Evolutionary conservation across 2,797 vertebrate species (phyloP).

Genomic region (Periophthalmus magnuspinnatus): DNA sequence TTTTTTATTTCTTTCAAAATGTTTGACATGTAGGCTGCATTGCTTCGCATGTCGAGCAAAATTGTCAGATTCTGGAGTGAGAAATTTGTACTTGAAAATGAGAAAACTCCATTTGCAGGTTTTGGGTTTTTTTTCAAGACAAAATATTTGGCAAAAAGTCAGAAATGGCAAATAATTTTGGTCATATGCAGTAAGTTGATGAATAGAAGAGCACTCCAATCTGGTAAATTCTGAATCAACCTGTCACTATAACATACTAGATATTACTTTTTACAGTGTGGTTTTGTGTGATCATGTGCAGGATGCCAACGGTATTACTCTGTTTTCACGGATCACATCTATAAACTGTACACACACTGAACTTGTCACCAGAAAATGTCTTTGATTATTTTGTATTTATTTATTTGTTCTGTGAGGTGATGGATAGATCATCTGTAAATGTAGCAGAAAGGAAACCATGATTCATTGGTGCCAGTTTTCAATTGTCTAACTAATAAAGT

Average conservation of each 20-base stretch:
- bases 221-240: not conserved
- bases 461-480: slow-evolving; percentile 74
- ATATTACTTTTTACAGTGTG: not conserved
- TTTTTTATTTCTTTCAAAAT: not conserved
- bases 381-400: slow-evolving; percentile 74
- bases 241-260: not conserved
- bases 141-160: not conserved
- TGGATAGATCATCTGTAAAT: slow-evolving; percentile 75
- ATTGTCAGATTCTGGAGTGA: not conserved
- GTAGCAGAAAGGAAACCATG: slow-evolving; percentile 77
- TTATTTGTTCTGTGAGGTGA: slow-evolving; percentile 75
- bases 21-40: not conserved
- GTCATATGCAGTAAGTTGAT: not conserved
- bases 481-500: slow-evolving; percentile 78
- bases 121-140: not conserved
- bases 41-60: not conserved
- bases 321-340: slow-evolving; percentile 32
- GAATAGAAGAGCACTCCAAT: not conserved
- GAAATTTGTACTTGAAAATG: no score
- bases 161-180: not conserved
- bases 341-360: slow-evolving; percentile 42
- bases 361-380: slow-evolving; percentile 46
- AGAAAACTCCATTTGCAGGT: no score
- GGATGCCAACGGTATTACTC: slow-evolving; percentile 68
- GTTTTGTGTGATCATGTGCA: slow-evolving; percentile 65